These are phyloP conservation scores for Noctilio leporinus DNA, from an alignment of 2,113 vertebrate genomes.

Conservation along the genomic window DNA sequence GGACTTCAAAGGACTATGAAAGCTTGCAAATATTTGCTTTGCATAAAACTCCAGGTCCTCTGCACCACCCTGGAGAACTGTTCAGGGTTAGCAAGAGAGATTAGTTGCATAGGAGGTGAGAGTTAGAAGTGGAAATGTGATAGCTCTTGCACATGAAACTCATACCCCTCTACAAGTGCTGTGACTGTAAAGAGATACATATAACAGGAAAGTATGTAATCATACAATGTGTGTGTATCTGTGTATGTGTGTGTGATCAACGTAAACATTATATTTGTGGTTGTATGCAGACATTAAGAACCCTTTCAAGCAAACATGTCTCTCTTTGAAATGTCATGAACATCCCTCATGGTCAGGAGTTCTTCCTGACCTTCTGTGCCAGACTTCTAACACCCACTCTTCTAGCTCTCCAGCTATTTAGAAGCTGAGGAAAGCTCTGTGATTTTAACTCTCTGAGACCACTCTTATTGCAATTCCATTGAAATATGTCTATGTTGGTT, in stretches of 20 bases:
- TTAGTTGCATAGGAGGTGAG: neutral
- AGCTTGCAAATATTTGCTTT: neutral
- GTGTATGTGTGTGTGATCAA: neutral
- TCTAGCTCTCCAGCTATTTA: neutral
- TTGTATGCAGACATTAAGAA: neutral
- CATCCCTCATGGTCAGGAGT: neutral
- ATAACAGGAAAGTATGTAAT: neutral
- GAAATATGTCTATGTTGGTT: neutral
- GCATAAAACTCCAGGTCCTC: neutral
- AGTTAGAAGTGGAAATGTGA: neutral
- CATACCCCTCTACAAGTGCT: neutral
- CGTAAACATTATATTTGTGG: neutral
- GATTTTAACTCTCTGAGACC: neutral
- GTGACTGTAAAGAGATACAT: neutral
- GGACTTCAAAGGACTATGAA: neutral
- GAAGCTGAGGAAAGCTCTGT: neutral
- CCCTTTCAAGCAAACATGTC: neutral
- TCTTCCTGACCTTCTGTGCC: neutral
- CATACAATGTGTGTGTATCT: too few relatives aligned
- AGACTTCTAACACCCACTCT: neutral
- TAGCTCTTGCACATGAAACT: neutral
- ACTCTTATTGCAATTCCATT: neutral
- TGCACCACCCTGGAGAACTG: neutral
- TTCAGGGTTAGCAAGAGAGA: neutral
- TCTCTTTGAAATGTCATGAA: neutral